A percentile compares a stretch with the other conserved stretches of the same genome.
Evolutionary conservation across 2,113 vertebrate genomes (phyloP).

Genomic region (Thryonomys swinderianus): DNA sequence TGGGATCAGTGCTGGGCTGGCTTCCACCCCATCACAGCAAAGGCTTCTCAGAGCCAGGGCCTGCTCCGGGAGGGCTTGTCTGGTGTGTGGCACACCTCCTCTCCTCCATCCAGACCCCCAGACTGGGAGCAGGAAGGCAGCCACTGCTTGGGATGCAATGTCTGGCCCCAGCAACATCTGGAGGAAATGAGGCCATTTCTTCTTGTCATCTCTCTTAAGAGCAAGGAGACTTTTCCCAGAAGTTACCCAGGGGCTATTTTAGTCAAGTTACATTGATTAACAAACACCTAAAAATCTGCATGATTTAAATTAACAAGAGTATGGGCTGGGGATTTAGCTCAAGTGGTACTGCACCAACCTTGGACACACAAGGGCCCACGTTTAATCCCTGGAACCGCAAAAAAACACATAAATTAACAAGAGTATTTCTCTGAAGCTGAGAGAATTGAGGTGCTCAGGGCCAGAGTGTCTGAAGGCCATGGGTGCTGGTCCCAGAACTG

Average conservation of each 20-base stretch:
- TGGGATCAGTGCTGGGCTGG: not conserved
- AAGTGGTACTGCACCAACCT: not conserved
- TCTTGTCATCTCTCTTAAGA: not conserved
- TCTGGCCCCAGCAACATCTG: not conserved
- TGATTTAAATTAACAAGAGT: not conserved
- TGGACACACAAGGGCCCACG: not conserved
- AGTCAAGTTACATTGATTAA: not conserved
- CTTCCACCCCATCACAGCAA: not conserved
- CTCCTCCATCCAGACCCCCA: not conserved
- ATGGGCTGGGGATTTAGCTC: not conserved
- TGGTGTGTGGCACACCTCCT: not conserved
- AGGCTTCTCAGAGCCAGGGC: not conserved
- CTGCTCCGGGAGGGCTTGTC: not conserved
- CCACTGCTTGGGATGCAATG: fast-evolving
- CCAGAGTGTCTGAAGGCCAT: not conserved
- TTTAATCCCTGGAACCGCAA: not conserved
- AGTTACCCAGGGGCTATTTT: not conserved
- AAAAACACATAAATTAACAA: too few species aligned
- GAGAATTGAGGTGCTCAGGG: not conserved
- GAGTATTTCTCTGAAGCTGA: too few species aligned
- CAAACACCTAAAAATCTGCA: not conserved
- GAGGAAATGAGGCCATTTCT: not conserved
- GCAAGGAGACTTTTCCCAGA: not conserved
- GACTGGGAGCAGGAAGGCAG: not conserved
- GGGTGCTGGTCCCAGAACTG: not conserved